These are phyloP conservation scores for Gallinago nigripennis DNA, from an alignment of 2,797 vertebrate genomes.

Conservation along the genomic window DNA sequence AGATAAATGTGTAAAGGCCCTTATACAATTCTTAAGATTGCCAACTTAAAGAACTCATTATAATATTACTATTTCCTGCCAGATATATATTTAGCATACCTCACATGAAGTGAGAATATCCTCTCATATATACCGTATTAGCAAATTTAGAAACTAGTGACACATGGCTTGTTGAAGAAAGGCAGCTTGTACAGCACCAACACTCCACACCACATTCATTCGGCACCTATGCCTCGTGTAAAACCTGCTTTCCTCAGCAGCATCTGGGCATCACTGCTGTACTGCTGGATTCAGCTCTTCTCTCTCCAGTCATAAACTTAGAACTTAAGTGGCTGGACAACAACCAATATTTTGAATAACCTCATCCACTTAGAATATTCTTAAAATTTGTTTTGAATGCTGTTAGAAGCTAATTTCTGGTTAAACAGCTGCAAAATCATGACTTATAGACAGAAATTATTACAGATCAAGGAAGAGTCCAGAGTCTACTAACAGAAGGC, in stretches of 20 bases:
- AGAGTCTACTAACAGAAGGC: background rate
- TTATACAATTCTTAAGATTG: background rate
- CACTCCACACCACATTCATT: background rate
- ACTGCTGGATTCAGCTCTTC: background rate
- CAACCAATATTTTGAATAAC: background rate
- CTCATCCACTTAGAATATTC: background rate
- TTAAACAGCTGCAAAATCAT: background rate
- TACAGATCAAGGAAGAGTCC: background rate
- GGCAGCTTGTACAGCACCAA: background rate
- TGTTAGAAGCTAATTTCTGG: background rate
- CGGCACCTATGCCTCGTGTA: background rate
- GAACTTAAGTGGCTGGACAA: background rate
- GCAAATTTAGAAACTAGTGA: background rate
- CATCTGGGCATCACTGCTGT: background rate
- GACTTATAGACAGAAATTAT: background rate
- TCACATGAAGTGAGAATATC: background rate
- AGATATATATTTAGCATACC: background rate
- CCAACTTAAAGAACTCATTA: background rate
- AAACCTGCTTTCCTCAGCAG: background rate
- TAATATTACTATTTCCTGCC: background rate
- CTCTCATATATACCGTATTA: background rate
- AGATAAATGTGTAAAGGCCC: background rate
- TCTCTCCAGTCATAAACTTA: background rate
- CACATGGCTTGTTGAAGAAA: background rate
- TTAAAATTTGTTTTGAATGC: background rate